Evolutionary conservation across 2,888 invertebrate genomes (phyloP), one percentile per base, ranked within the genome.

Genomic region (Pandemis corylana): DNA sequence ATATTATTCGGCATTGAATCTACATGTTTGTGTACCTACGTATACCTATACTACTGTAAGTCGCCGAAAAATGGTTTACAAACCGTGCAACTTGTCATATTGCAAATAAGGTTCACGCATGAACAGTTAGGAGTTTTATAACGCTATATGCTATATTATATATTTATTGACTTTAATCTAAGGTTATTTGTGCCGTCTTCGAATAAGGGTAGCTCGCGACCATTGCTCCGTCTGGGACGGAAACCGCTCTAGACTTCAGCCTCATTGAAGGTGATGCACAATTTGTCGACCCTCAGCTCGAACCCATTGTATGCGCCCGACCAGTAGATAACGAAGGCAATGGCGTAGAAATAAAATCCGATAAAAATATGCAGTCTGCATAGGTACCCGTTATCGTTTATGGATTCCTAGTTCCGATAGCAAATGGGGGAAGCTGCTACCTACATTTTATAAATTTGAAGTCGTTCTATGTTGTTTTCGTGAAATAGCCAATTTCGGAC

Each of bases 201-300:
- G 64, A 73, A 68, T 64, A 64, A 68, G 15, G 46, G 51, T 68
- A 56, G 63, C 20, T n/a, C 41, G 68, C 69, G 68, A 44, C 78
- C 80, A 81, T 81, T 78, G 79, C 76, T 61, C 75, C 80, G 89
- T 86, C 89, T 88, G 82, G 83, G 78, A 82, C 85, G 87, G 88
- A 88, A 84, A 82, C 78, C 78, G 73, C 79, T 77, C 76, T 36
- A 62, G 67, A 70, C 72, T 76, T 68, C 61, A 65, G 85, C 87
- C 84, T 86, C 89, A 87, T 89, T 89, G 87, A 87, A 84, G 86
- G 83, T 84, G 85, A 86, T 87, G 89, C 87, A 83, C 89, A 87
- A 89, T 89, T 88, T 89, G 84, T 81, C 82, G 78, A 83, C 84
- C 84, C 83, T 84, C 79, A 80, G 80, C 64, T 77, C 80, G 83